Evolutionary conservation across 2,113 vertebrate genomes (phyloP), one percentile per base, ranked within the genome.

Genomic region (Phylloscopus trochilus): DNA sequence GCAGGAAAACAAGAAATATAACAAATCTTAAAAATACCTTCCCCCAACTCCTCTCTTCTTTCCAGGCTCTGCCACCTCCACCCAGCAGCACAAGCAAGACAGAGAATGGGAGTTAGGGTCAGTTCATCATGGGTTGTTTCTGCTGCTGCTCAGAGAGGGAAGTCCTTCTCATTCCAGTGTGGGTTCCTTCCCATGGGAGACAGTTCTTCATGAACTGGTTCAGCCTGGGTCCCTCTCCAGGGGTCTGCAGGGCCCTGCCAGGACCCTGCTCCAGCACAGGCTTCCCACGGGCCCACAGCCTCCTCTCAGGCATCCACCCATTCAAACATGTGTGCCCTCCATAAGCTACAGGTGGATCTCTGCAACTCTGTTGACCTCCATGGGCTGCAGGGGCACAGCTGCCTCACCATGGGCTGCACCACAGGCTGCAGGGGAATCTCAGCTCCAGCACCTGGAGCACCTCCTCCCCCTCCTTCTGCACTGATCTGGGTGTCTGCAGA

Each of bases 391-490:
- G 24, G 18, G 3, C 28, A 41, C 41, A 15, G 26, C 26, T 83
- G 21, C 47, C 2, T 82, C n/a, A 53, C 20, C 47, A 12, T 6
- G 39, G 33, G 4, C 17, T 26, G 49, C 66, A 55, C 30, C 58
- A 18, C 0, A 0, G 22, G 15, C 68, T 24, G 39, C 53, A 68
- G n/a, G n/a, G 18, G 2, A 30, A 22, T 31, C 24, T 4, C 46
- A 8, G 7, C 10, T 68, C 26, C 5, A 4, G 14, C 2, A 8
- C 9, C 21, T 2, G 1, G 6, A 41, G 11, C n/a, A 35, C 5
- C 24, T 76, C n/a, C 78, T 68, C 6, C 8, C 18, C 7, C 11
- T 39, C 10, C 4, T 75, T 35, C 47, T 76, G 3, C 21, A 35
- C 26, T 33, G 55, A 15, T 70, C 30, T 60, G 35, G 13, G 24